Base-by-base conservation (phyloP, 2,888 invertebrate genomes). In the Pachliopta kotzebuea region DNA sequence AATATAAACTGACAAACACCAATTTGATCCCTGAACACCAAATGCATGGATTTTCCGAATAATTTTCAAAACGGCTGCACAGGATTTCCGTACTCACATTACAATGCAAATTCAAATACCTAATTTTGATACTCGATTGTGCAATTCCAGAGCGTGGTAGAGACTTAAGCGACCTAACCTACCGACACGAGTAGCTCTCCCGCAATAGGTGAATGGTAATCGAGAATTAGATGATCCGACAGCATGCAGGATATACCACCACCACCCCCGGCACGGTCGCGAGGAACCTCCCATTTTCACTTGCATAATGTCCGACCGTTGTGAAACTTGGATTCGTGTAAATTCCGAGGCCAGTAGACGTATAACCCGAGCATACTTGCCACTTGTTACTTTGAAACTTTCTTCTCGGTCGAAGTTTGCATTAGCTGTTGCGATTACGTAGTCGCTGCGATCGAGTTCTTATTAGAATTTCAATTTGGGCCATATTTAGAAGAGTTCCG, bases 401-500 rank as follows among this genome's bases (percentile, higher is more conserved):
- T 85, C 82, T 80, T 84, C 82, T 85, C 88, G 84, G 86, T 85
- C 86, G 83, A 84, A 88, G 83, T 88, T 88, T 86, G 85, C 86
- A 87, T 88, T 90, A 90, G 89, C 85, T 82, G 77, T 87, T 88
- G 86, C 87, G 87, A 87, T 83, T 77, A 84, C 77, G 89, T 91
- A 90, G 89, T 88, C 86, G 89, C 90, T 89, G 87, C 83, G 76
- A 83, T 88, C 84, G 74, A 88, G 78, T 86, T 87, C 81, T 83
- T 84, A 86, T 88, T n/a, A 90, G 90, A 83, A 77, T 80, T 87
- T 83, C 83, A 86, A 81, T 86, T 85, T 85, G 86, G 86, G 81
- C 81, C n/a, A 84, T 88, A 84, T 83, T 88, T 87, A 86, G 81
- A 79, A 78, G 79, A 78, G 77, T 84, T 86, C 84, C 83, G 90